A percentile compares a stretch with the other conserved stretches of the same genome.
Conservation (phyloP, 2,888 invertebrate species). For the Euproctis similis region DNA sequence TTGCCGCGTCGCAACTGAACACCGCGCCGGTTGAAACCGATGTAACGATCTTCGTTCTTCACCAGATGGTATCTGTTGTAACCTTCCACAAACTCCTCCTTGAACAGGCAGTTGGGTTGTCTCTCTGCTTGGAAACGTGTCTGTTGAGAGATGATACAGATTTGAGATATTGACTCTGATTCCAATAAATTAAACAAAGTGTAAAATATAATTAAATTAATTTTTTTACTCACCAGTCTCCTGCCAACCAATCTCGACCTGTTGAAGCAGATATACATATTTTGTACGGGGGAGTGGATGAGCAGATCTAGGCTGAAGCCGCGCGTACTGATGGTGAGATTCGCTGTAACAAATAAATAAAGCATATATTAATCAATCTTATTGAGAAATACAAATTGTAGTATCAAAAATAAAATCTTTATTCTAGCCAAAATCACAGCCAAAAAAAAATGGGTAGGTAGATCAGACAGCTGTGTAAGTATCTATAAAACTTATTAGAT, state of each 20-base stretch:
- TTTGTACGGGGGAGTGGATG: slow-evolving; percentile 82
- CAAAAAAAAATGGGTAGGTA: too few species aligned
- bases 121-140: slow-evolving; percentile 75
- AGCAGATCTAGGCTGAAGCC: slow-evolving; percentile 77
- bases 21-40: slow-evolving; percentile 79
- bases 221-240: slow-evolving; percentile 68
- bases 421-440: too few species aligned
- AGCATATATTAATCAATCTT: too few species aligned
- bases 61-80: slow-evolving; percentile 79
- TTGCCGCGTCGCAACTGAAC: slow-evolving; percentile 68
- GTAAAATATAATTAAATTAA: not conserved
- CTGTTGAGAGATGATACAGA: slow-evolving; percentile 38
- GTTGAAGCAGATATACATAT: slow-evolving; percentile 86
- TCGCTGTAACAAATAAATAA: slow-evolving; percentile 72
- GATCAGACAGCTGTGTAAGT: too few species aligned
- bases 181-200: not conserved
- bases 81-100: slow-evolving; percentile 78
- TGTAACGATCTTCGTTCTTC: slow-evolving; percentile 75
- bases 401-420: too few species aligned
- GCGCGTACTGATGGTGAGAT: slow-evolving; percentile 79
- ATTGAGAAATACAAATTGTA: too few species aligned
- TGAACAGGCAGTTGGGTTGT: slow-evolving; percentile 78
- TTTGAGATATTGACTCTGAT: not conserved
- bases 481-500: too few species aligned
- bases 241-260: slow-evolving; percentile 83